phyloP scores from a whole-genome alignment of 2,888 invertebrate species.

The Vesta saturnalis region DNA sequence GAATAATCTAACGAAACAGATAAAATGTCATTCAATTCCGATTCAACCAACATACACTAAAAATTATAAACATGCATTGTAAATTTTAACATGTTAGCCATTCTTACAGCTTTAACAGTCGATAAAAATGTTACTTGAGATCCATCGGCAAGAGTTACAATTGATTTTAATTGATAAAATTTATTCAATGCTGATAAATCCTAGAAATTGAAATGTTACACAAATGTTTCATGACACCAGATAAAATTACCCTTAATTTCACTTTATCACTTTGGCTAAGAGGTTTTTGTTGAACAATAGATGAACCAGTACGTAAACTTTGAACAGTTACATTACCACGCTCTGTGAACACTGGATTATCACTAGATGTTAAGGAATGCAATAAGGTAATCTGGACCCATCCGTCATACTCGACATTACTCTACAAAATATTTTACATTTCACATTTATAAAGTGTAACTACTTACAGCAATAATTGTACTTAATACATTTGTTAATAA shows the following conservation, averaged over 20 bases:
- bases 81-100: neutral
- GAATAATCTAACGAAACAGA: slow-evolving; percentile 82
- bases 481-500: neutral
- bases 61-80: slow-evolving; percentile 38
- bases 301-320: slow-evolving; percentile 73
- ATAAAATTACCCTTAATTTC: slow-evolving; percentile 65
- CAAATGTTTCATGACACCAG: neutral
- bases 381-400: slow-evolving; percentile 76
- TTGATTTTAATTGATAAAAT: slow-evolving; percentile 78
- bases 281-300: slow-evolving; percentile 70
- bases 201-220: slow-evolving; percentile 59
- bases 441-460: too few relatives aligned
- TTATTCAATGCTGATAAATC: slow-evolving; percentile 73
- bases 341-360: slow-evolving; percentile 67
- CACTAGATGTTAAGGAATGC: slow-evolving; percentile 70
- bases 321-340: slow-evolving; percentile 77
- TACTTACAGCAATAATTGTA: slow-evolving; percentile 3
- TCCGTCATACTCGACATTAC: slow-evolving; percentile 77
- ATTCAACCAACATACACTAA: slow-evolving; percentile 78
- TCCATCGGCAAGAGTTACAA: slow-evolving; percentile 74
- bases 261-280: slow-evolving; percentile 67
- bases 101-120: slow-evolving; percentile 78
- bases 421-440: slow-evolving; percentile 57
- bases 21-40: slow-evolving; percentile 80
- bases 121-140: slow-evolving; percentile 76